Percentiles rank a stretch among this genome's conserved stretches.
Evolutionary conservation across 2,888 invertebrate species (phyloP).

Genomic region (Drosophila multiciliata): DNA sequence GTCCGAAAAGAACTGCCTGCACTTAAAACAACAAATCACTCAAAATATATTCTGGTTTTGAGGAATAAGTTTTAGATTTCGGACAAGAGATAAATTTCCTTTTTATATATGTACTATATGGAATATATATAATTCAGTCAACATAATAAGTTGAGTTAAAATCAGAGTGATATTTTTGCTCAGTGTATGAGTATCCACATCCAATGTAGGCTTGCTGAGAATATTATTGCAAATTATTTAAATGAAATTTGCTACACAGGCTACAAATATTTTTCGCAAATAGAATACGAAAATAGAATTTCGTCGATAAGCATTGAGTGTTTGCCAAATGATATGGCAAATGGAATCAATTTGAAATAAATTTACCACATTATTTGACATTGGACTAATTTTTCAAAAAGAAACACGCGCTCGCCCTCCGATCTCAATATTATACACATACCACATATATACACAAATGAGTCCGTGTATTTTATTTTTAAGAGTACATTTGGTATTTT

Average conservation of each 20-base stretch:
- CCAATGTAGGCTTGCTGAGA: constrained; percentile 2
- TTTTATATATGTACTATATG: background rate
- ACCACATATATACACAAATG: background rate
- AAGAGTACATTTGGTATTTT: constrained; percentile 1
- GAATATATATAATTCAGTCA: background rate
- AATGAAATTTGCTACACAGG: constrained; percentile 13
- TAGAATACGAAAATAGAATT: constrained; percentile 7
- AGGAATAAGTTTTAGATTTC: background rate
- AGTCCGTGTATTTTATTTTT: constrained; percentile 1
- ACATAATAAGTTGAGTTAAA: background rate
- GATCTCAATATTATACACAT: background rate
- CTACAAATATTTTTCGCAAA: constrained; percentile 4
- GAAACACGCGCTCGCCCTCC: constrained; percentile 15
- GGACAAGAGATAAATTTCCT: background rate
- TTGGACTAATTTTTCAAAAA: constrained; percentile 39
- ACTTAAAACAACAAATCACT: background rate
- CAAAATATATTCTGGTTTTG: background rate
- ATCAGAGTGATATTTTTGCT: background rate
- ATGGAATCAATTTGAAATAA: constrained; percentile 6
- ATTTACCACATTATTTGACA: constrained; percentile 21
- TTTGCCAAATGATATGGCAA: constrained; percentile 24
- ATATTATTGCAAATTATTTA: constrained; percentile 38
- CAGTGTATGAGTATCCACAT: background rate
- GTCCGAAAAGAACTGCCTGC: constrained; percentile 11
- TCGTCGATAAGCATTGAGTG: constrained; percentile 25